A percentile compares a stretch with the other conserved stretches of the same genome.
Evolutionary conservation across 2,888 invertebrate species (phyloP).

Genomic region (Agrochola macilenta): DNA sequence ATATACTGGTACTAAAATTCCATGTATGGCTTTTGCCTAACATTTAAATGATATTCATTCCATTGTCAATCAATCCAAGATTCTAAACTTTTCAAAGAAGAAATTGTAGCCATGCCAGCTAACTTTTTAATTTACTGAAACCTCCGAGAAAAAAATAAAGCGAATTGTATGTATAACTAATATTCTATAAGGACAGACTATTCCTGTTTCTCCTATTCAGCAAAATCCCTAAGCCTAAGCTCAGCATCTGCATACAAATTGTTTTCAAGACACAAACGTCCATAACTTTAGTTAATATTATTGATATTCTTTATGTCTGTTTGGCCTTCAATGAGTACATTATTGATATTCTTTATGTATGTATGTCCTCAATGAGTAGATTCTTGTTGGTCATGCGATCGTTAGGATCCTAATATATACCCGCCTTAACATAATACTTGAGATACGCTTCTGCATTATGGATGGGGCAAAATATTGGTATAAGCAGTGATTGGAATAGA

Average conservation of each 20-base stretch:
- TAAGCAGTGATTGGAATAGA: constrained; percentile 56
- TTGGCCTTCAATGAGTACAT: constrained; percentile 60
- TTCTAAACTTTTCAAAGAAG: too few species aligned
- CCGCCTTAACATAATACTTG: constrained; percentile 64
- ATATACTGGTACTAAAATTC: too few species aligned
- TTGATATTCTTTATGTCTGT: constrained; percentile 38
- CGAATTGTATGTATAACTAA: background rate
- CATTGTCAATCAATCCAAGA: too few species aligned
- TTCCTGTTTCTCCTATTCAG: background rate
- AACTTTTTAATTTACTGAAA: background rate
- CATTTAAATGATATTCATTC: too few species aligned
- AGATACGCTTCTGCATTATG: constrained; percentile 66
- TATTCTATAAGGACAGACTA: background rate
- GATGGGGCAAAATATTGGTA: constrained; percentile 63
- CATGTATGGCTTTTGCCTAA: too few species aligned
- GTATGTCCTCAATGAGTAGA: constrained; percentile 59
- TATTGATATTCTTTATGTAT: constrained; percentile 47
- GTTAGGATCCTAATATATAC: constrained; percentile 65
- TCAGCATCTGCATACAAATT: constrained; percentile 40
- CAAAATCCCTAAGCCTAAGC: background rate
- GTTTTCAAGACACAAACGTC: constrained; percentile 15
- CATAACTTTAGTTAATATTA: constrained; percentile 49
- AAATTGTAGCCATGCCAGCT: too few species aligned
- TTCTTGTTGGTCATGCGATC: constrained; percentile 57
- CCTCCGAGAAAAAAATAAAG: background rate